A percentile compares a stretch with the other conserved stretches of the same genome.
These are phyloP conservation scores for Dendrolimus houi DNA, from an alignment of 2,888 invertebrate genomes.

Conservation along the genomic window DNA sequence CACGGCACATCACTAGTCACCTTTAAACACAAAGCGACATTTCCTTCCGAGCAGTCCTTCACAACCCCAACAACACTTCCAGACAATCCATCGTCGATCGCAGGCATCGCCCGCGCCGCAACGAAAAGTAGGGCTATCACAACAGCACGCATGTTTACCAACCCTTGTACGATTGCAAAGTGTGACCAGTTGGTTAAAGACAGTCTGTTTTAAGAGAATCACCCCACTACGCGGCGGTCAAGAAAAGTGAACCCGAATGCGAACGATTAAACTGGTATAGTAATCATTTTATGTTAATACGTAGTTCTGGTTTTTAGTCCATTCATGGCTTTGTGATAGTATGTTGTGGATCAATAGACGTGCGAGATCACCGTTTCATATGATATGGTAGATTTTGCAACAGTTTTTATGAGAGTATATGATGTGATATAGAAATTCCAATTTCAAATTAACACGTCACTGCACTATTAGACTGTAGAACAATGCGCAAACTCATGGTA, in stretches of 20 bases:
- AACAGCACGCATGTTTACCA: conserved; percentile 64
- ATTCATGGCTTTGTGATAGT: conserved; percentile 1
- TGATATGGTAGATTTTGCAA: no score
- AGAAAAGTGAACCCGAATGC: conserved; percentile 66
- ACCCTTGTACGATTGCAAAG: conserved; percentile 66
- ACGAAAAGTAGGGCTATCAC: conserved; percentile 70
- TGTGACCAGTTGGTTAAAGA: conserved; percentile 56
- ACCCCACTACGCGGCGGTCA: conserved; percentile 61
- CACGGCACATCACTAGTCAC: conserved; percentile 53
- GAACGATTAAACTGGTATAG: conserved; percentile 58
- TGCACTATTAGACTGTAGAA: no score
- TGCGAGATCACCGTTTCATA: background rate
- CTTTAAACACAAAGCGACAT: conserved; percentile 83
- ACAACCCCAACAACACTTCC: conserved; percentile 78
- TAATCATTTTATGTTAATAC: conserved; percentile 60
- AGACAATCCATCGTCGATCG: conserved; percentile 52
- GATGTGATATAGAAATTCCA: no score
- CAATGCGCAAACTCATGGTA: no score
- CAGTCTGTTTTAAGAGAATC: conserved; percentile 65
- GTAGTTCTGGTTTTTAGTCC: conserved; percentile 8
- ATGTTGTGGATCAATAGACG: background rate
- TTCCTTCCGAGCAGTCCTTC: conserved; percentile 82
- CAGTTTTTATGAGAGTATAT: no score
- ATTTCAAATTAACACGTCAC: no score
- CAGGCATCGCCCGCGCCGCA: conserved; percentile 65